Base-by-base conservation (phyloP, 2,797 vertebrate genomes). In the Acrossocheilus wenchowensis region DNA sequence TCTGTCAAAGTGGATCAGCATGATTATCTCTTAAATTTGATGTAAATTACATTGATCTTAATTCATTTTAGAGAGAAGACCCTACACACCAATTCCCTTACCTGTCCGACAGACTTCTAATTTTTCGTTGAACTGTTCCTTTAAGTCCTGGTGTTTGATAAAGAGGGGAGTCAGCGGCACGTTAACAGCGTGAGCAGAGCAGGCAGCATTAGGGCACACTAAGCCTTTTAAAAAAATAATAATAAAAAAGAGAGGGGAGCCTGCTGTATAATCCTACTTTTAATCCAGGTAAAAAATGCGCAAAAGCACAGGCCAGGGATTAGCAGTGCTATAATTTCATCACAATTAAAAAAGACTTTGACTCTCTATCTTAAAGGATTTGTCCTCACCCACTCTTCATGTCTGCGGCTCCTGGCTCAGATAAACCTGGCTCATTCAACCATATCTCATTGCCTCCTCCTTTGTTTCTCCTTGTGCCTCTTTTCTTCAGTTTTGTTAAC, bases 261-360 rank as follows among this genome's bases (percentile, higher is more conserved):
- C 92, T 92, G 89, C 87, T 92, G 92, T 93, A 94, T 95, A 94
- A 94, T 89, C 91, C 91, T 90, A 89, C 94, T 91, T 88, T 88
- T 95, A 95, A 95, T 95, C 94, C 93, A 94, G 92, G 92, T 94
- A 93, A 93, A 94, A 94, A 94, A 94, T 93, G 93, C 92, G 92
- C 94, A 91, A 91, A 91, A 91, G 93, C 93, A 90, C 93, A 89
- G 91, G 87, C 85, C 79, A 81, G 81, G 94, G 95, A 96, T 96
- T 95, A 96, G 90, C 90, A 83, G 90, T 89, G 90, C 94, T 95
- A 92, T 95, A 92, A 95, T 95, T 96, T 94, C 95, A 94, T 93
- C 91, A 92, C 94, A 96, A 96, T 96, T 95, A 95, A 95, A 96
- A 95, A 89, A 81, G 94, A 94, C 94, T 96, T 95, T 95, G 94